These are phyloP conservation scores for Vanessa atalanta DNA, from an alignment of 1,140 invertebrate species.

Conservation along the genomic window DNA sequence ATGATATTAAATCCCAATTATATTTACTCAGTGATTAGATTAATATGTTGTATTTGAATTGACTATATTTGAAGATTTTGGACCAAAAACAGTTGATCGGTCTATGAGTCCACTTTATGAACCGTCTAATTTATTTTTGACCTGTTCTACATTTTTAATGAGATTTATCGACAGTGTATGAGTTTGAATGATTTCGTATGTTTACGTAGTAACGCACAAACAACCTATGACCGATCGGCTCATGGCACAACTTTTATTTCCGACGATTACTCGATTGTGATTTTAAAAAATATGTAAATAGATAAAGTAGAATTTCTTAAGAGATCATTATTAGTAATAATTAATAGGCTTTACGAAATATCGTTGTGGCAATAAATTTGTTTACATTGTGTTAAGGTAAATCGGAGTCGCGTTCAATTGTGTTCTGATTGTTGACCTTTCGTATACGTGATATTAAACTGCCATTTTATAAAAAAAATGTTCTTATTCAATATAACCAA, in stretches of 20 bases:
- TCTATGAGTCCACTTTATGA: slow-evolving; percentile 26
- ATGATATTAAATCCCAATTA: slow-evolving; percentile 2
- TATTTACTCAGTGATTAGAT: slow-evolving; percentile 18
- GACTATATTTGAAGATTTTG: slow-evolving; percentile 47
- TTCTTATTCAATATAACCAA: slow-evolving; percentile 53
- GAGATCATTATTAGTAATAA: slow-evolving; percentile 52
- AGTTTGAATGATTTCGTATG: slow-evolving; percentile 4
- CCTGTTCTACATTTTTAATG: background rate
- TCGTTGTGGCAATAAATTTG: slow-evolving; percentile 68
- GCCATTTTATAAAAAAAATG: slow-evolving; percentile 64
- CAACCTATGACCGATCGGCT: slow-evolving; percentile 42
- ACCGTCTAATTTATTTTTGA: slow-evolving; percentile 11
- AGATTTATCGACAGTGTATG: background rate
- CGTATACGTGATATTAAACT: slow-evolving; percentile 76
- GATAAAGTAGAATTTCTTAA: slow-evolving; percentile 46
- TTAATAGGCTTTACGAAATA: slow-evolving; percentile 43
- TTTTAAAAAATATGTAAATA: slow-evolving; percentile 50
- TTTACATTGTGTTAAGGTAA: slow-evolving; percentile 50
- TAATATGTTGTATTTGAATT: slow-evolving; percentile 25
- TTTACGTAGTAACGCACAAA: slow-evolving; percentile 48
- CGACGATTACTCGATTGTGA: slow-evolving; percentile 41
- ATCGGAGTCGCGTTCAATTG: slow-evolving; percentile 40
- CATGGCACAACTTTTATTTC: slow-evolving; percentile 36
- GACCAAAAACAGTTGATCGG: slow-evolving; percentile 69
- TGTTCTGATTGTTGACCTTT: slow-evolving; percentile 65